phyloP scores from a whole-genome alignment of 1,140 invertebrate genomes.

The Neodiprion virginianus region DNA sequence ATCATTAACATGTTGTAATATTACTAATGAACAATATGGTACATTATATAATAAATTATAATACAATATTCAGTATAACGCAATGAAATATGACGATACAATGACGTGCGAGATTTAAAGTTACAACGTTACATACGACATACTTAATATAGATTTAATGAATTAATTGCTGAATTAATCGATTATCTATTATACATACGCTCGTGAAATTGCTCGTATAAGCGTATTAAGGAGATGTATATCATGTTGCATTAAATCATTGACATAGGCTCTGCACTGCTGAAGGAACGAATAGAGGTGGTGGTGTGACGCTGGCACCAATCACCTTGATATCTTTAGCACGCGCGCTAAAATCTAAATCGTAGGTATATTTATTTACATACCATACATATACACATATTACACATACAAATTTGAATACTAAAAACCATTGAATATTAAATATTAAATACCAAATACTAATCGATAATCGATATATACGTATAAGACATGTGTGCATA shows the following conservation, averaged over 20 bases:
- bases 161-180: slow-evolving; percentile 49
- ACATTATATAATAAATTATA: slow-evolving; percentile 16
- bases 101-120: slow-evolving; percentile 35
- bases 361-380: too few relatives aligned
- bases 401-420: slow-evolving; percentile 10
- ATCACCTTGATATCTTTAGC: slow-evolving; percentile 8
- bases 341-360: too few relatives aligned
- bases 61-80: slow-evolving; percentile 17
- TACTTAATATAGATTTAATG: slow-evolving; percentile 45
- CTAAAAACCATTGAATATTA: slow-evolving; percentile 15
- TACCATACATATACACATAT: background rate
- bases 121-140: slow-evolving; percentile 52
- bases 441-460: slow-evolving; percentile 20
- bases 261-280: background rate
- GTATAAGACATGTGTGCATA: too few relatives aligned
- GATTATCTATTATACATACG: too few relatives aligned
- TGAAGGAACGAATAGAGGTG: slow-evolving; percentile 2
- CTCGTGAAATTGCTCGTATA: too few relatives aligned
- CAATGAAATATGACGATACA: slow-evolving; percentile 23
- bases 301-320: slow-evolving; percentile 8
- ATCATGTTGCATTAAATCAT: too few relatives aligned
- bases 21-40: slow-evolving; percentile 35
- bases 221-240: background rate
- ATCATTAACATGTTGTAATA: slow-evolving; percentile 50
- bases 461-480: slow-evolving; percentile 22